Evolutionary conservation across 2,888 invertebrate genomes (phyloP).

Genomic region (Galeruca laticollis): DNA sequence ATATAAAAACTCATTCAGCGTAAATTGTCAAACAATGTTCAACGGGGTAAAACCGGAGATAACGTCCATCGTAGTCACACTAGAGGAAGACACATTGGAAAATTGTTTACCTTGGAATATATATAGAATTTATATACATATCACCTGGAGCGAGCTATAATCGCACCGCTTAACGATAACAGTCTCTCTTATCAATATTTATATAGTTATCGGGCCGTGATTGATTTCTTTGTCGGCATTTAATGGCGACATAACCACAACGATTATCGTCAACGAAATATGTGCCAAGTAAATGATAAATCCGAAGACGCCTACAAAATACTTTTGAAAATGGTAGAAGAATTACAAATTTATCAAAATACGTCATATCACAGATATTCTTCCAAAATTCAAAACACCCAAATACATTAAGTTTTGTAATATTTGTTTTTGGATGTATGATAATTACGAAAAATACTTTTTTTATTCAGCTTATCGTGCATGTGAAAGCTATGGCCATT

Average conservation of each 20-base stretch:
- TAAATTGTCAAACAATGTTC: constrained; percentile 25
- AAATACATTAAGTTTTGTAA: too few relatives aligned
- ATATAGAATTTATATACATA: constrained; percentile 37
- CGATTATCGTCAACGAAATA: constrained; percentile 61
- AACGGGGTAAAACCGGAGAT: constrained; percentile 27
- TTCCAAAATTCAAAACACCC: too few relatives aligned
- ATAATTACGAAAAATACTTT: too few relatives aligned
- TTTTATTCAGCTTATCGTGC: too few relatives aligned
- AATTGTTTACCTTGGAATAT: constrained; percentile 47
- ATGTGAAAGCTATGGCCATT: too few relatives aligned
- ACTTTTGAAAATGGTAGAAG: constrained; percentile 39
- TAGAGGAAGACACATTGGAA: constrained; percentile 42
- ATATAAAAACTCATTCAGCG: constrained; percentile 7
- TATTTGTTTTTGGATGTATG: too few relatives aligned
- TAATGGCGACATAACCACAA: constrained; percentile 59
- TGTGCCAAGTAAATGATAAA: constrained; percentile 52
- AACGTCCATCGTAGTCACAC: constrained; percentile 19
- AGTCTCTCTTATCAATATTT: constrained; percentile 56
- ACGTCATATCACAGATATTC: too few relatives aligned
- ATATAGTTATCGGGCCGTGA: constrained; percentile 60
- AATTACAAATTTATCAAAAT: constrained; percentile 14
- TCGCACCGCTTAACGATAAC: constrained; percentile 57
- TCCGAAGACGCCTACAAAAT: constrained; percentile 22
- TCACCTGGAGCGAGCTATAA: constrained; percentile 54
- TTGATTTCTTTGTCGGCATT: constrained; percentile 64